phyloP scores from a whole-genome alignment of 2,113 vertebrate genomes.

The Trichechus manatus region DNA sequence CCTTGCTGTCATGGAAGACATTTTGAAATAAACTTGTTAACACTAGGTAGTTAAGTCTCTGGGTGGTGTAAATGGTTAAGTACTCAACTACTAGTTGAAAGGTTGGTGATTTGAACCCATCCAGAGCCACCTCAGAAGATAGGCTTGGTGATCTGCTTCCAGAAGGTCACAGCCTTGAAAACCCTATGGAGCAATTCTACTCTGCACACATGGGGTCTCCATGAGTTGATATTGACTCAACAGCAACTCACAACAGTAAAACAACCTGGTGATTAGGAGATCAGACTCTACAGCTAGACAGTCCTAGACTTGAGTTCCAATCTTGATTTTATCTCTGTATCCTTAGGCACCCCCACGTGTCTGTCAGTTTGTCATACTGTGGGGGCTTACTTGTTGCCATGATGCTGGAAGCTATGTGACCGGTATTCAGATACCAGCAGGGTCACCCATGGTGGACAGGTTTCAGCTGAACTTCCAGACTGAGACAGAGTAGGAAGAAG shows the following conservation, averaged over 20 bases:
- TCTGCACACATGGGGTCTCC: not conserved
- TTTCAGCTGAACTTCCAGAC: too few relatives aligned
- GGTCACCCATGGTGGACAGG: too few relatives aligned
- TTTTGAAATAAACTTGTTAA: conserved; percentile 27
- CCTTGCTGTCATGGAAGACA: not conserved
- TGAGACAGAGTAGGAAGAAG: too few relatives aligned
- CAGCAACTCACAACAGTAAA: too few relatives aligned
- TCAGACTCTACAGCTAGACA: not conserved
- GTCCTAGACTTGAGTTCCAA: not conserved
- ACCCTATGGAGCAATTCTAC: not conserved
- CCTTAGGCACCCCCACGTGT: not conserved
- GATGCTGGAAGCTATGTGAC: too few relatives aligned
- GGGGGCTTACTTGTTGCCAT: too few relatives aligned
- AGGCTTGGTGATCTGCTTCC: not conserved
- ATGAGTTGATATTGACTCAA: too few relatives aligned
- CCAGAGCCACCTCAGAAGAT: not conserved
- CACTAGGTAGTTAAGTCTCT: not conserved
- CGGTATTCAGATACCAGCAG: too few relatives aligned
- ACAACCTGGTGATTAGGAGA: not conserved
- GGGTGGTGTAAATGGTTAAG: not conserved
- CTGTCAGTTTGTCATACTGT: too few relatives aligned
- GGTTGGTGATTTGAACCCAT: not conserved
- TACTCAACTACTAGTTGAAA: not conserved
- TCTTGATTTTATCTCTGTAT: not conserved
- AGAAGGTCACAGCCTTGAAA: not conserved